phyloP scores from a whole-genome alignment of 2,797 vertebrate genomes.

The Neosalanx taihuensis region DNA sequence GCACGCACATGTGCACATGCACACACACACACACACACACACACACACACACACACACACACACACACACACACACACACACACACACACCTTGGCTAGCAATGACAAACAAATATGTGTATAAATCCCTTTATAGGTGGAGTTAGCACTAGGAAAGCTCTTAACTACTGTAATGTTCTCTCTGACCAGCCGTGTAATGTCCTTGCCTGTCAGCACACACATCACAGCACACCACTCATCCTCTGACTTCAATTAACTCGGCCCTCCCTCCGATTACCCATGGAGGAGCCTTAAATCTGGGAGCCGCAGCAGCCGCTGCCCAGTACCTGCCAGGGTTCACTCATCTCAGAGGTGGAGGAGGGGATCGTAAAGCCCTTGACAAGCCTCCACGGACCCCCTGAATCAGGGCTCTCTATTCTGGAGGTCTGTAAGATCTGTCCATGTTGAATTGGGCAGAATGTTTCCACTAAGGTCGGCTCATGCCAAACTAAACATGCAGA shows the following conservation, averaged over 20 bases:
- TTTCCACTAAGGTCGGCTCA: slow-evolving; percentile 39
- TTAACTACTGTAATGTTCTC: slow-evolving; percentile 66
- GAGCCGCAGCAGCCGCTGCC: slow-evolving; percentile 41
- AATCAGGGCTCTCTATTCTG: slow-evolving; percentile 37
- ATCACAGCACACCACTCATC: slow-evolving; percentile 68
- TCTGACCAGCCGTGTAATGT: slow-evolving; percentile 68
- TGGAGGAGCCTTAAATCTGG: slow-evolving; percentile 54
- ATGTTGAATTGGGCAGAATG: slow-evolving; percentile 32
- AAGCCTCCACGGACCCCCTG: slow-evolving; percentile 30
- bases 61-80: neutral
- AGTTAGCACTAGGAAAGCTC: slow-evolving; percentile 61
- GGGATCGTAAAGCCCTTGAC: slow-evolving; percentile 57
- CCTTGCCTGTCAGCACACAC: slow-evolving; percentile 66
- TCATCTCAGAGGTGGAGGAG: slow-evolving; percentile 58
- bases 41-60: neutral
- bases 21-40: slow-evolving; percentile 14
- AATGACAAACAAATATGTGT: slow-evolving; percentile 48
- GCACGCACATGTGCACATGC: slow-evolving; percentile 7
- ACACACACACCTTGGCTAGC: neutral
- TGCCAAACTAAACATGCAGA: slow-evolving; percentile 62
- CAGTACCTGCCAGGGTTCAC: slow-evolving; percentile 40
- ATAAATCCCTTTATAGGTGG: slow-evolving; percentile 56
- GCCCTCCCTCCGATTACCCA: slow-evolving; percentile 40
- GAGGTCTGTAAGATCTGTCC: slow-evolving; percentile 43
- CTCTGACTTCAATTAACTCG: slow-evolving; percentile 69